A percentile compares a stretch with the other conserved stretches of the same genome.
These are phyloP conservation scores for Pogonomyrmex californicus DNA, from an alignment of 1,140 invertebrate genomes.

Conservation along the genomic window DNA sequence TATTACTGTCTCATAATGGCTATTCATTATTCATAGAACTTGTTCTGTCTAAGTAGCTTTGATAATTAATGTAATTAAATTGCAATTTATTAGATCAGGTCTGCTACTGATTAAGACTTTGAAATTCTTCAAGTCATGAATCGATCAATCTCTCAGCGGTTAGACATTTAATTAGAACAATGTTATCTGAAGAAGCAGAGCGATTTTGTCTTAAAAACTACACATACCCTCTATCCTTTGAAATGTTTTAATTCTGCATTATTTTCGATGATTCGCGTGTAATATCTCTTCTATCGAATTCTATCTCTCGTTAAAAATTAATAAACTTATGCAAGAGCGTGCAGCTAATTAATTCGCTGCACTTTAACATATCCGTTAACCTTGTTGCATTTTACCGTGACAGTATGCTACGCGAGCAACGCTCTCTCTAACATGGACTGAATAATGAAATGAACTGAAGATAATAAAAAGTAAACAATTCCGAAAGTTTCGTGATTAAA, in stretches of 20 bases:
- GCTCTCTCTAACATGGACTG: constrained; percentile 22
- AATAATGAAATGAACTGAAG: constrained; percentile 56
- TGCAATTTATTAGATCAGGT: neutral
- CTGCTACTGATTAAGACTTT: constrained; percentile 6
- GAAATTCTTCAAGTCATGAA: neutral
- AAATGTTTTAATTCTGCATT: neutral
- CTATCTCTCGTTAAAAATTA: neutral
- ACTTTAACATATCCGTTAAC: constrained; percentile 12
- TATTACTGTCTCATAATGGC: neutral
- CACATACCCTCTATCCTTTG: neutral
- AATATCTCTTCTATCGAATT: neutral
- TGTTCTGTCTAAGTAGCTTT: neutral
- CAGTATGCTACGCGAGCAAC: neutral
- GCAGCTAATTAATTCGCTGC: neutral
- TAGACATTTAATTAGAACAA: neutral
- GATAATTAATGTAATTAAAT: neutral
- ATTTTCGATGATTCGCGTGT: neutral
- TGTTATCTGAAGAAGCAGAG: neutral
- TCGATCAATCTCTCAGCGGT: neutral
- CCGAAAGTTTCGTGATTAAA: constrained; percentile 67
- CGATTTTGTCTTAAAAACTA: neutral
- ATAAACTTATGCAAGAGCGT: neutral
- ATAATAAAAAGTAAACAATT: constrained; percentile 69
- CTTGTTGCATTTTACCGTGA: constrained; percentile 9
- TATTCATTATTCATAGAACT: neutral